These are phyloP conservation scores for Cenopis cana DNA, from an alignment of 2,888 invertebrate genomes.

Conservation along the genomic window DNA sequence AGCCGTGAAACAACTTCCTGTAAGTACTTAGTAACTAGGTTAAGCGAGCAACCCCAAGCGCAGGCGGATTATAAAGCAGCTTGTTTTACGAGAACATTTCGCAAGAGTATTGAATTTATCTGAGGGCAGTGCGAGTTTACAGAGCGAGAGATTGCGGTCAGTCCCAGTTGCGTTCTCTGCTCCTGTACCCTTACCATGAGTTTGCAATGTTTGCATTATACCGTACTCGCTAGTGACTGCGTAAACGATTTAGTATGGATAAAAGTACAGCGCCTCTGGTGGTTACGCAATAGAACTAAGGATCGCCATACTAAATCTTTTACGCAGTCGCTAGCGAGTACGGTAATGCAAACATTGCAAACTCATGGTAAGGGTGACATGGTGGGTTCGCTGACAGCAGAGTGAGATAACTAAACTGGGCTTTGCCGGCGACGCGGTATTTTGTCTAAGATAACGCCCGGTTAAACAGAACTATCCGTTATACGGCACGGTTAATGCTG, in stretches of 20 bases:
- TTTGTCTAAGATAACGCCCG: slow-evolving; percentile 68
- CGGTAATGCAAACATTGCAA: no score
- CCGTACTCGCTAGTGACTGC: no score
- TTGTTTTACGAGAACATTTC: slow-evolving; percentile 78
- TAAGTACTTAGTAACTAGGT: slow-evolving; percentile 41
- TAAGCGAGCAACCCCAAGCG: slow-evolving; percentile 43
- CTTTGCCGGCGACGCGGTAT: slow-evolving; percentile 68
- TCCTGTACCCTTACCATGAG: no score
- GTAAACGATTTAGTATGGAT: no score
- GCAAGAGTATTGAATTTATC: slow-evolving; percentile 82
- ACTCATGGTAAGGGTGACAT: no score
- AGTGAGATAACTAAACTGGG: slow-evolving; percentile 79
- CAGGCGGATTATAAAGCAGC: slow-evolving; percentile 39
- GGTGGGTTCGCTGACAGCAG: slow-evolving; percentile 75
- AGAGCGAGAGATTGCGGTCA: slow-evolving; percentile 73
- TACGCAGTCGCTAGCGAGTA: no score
- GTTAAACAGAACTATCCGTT: slow-evolving; percentile 61
- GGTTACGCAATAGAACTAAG: no score
- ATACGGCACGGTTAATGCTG: slow-evolving; percentile 49
- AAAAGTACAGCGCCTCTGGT: no score
- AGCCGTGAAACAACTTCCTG: slow-evolving; percentile 30
- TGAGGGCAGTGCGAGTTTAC: slow-evolving; percentile 69
- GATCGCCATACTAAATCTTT: no score
- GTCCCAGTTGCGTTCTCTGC: slow-evolving; percentile 62
- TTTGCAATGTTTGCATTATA: no score